Conservation (phyloP, 2,888 invertebrate genomes). For the Marronus borbonicus region DNA sequence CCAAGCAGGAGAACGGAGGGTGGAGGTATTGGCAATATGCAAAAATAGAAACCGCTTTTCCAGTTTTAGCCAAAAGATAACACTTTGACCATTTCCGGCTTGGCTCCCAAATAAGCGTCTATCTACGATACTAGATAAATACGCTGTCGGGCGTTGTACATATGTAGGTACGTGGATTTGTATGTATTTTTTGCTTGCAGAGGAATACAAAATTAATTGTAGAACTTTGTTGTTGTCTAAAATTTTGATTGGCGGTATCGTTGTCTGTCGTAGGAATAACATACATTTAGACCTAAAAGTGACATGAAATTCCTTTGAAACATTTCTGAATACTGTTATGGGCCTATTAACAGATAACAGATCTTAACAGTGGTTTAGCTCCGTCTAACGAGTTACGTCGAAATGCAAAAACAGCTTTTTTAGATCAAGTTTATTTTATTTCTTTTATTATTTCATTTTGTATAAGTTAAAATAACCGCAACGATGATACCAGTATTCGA, state of each 20-base stretch:
- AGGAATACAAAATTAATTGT: constrained; percentile 8
- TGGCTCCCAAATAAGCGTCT: constrained; percentile 2
- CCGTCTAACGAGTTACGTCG: too few species aligned
- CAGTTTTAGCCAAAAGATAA: constrained; percentile 33
- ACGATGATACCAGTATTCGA: too few species aligned
- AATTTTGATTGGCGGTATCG: neutral
- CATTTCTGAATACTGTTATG: too few species aligned
- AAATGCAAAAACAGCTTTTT: too few species aligned
- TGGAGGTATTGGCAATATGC: constrained; percentile 29
- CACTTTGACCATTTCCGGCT: constrained; percentile 26
- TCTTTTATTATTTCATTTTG: too few species aligned
- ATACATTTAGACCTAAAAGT: too few species aligned
- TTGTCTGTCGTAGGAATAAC: neutral
- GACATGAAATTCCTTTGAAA: too few species aligned
- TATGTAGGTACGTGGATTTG: neutral
- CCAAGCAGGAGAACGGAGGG: neutral
- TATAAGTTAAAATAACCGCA: too few species aligned
- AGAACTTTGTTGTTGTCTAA: neutral
- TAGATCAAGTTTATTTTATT: too few species aligned
- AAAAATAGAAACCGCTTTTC: constrained; percentile 31
- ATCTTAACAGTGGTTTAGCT: too few species aligned
- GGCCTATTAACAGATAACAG: too few species aligned
- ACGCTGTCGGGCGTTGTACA: neutral
- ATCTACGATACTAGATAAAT: constrained; percentile 14
- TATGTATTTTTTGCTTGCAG: neutral